These are phyloP conservation scores for Sphaeramia orbicularis DNA, from an alignment of 2,797 vertebrate genomes.

Conservation along the genomic window DNA sequence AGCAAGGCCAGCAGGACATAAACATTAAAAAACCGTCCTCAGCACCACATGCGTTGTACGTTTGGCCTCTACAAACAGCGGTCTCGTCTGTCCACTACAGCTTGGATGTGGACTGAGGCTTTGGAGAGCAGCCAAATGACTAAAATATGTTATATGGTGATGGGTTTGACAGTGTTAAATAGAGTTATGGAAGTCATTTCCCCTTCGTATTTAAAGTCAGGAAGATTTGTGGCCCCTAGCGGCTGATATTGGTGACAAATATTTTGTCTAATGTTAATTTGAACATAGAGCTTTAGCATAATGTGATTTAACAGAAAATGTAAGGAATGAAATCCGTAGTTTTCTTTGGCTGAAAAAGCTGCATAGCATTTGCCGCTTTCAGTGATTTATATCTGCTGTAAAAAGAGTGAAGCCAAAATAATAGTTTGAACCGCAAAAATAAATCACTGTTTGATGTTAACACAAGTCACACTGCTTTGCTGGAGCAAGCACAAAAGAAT, in stretches of 20 bases:
- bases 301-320: not conserved
- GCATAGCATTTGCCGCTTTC: not conserved
- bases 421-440: constrained; percentile 2
- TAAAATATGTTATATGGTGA: constrained; percentile 26
- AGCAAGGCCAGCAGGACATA: constrained; percentile 24
- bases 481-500: constrained; percentile 1
- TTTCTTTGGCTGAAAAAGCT: not conserved
- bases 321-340: not conserved
- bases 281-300: constrained; percentile 4
- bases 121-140: constrained; percentile 35
- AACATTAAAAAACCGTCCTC: constrained; percentile 34
- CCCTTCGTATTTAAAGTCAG: constrained; percentile 16
- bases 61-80: constrained; percentile 21
- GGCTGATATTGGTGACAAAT: constrained; percentile 18
- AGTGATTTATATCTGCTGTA: constrained; percentile 9
- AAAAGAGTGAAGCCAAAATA: constrained; percentile 5
- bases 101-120: constrained; percentile 26
- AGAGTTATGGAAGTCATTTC: constrained; percentile 28
- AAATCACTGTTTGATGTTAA: constrained; percentile 2
- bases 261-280: constrained; percentile 18
- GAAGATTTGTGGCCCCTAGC: constrained; percentile 11
- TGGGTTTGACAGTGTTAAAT: constrained; percentile 27
- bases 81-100: not conserved
- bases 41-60: not conserved
- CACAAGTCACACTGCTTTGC: not conserved